Evolutionary conservation across 2,888 invertebrate species (phyloP).

Genomic region (Heteromyza rotundicornis): DNA sequence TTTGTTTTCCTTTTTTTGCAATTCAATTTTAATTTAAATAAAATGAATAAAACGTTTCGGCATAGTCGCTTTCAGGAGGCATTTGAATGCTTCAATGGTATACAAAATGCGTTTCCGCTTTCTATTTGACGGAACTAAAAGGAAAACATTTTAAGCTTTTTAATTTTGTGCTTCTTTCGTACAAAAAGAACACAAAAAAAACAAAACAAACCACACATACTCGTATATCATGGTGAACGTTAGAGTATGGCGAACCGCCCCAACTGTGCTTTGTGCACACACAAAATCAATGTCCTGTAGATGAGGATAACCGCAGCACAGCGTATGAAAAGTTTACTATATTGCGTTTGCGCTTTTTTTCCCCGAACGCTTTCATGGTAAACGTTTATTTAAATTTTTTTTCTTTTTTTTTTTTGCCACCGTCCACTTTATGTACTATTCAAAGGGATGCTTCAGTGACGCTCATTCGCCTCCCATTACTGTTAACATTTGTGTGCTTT

Average conservation of each 20-base stretch:
- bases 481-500: no score
- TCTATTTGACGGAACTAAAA: neutral
- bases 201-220: no score
- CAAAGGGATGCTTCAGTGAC: neutral
- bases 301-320: neutral
- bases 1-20: no score
- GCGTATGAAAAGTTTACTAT: no score
- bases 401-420: neutral
- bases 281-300: neutral
- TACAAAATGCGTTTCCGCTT: neutral
- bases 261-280: no score
- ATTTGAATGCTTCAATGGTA: neutral
- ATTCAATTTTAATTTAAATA: slow-evolving; percentile 1
- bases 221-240: neutral
- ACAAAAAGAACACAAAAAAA: no score
- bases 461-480: neutral
- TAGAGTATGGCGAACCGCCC: neutral
- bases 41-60: neutral
- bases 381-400: neutral
- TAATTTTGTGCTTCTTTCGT: neutral
- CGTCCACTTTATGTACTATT: neutral
- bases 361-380: neutral
- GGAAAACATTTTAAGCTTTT: neutral
- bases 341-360: neutral
- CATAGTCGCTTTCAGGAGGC: neutral